A percentile compares a stretch with the other conserved stretches of the same genome.
Evolutionary conservation across 2,797 vertebrate genomes (phyloP).

Genomic region (Lepidocolaptes lacrymiger): DNA sequence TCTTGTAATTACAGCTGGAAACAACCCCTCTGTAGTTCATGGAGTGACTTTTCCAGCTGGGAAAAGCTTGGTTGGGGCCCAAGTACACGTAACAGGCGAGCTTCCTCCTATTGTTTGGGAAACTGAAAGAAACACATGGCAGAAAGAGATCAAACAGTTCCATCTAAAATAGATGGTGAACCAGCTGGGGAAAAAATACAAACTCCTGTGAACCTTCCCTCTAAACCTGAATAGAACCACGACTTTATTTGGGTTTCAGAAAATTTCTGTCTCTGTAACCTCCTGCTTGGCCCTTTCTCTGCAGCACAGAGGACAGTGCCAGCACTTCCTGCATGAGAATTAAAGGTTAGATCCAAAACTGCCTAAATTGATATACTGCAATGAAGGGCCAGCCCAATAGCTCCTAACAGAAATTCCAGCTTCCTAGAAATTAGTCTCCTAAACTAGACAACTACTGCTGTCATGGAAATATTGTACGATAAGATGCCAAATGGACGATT

Average conservation of each 20-base stretch:
- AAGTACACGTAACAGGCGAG: background rate
- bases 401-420: background rate
- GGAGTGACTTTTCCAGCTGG: slow-evolving; percentile 58
- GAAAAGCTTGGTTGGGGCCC: slow-evolving; percentile 22
- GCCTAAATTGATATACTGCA: background rate
- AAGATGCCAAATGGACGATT: background rate
- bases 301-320: background rate
- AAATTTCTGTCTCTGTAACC: background rate
- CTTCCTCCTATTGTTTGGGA: slow-evolving; percentile 66
- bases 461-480: background rate
- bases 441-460: background rate
- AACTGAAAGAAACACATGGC: slow-evolving; percentile 56
- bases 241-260: background rate
- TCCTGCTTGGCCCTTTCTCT: background rate
- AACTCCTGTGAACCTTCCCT: background rate
- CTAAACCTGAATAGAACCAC: background rate
- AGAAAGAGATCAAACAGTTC: slow-evolving; percentile 57
- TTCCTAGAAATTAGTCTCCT: background rate
- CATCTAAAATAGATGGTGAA: slow-evolving; percentile 39
- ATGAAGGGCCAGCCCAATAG: background rate
- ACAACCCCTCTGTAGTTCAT: background rate
- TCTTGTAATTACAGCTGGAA: slow-evolving; percentile 21
- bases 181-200: slow-evolving; percentile 23
- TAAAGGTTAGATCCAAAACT: background rate
- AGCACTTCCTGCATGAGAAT: background rate